Conservation (phyloP, 2,113 vertebrate species). For the Ictalurus furcatus region DNA sequence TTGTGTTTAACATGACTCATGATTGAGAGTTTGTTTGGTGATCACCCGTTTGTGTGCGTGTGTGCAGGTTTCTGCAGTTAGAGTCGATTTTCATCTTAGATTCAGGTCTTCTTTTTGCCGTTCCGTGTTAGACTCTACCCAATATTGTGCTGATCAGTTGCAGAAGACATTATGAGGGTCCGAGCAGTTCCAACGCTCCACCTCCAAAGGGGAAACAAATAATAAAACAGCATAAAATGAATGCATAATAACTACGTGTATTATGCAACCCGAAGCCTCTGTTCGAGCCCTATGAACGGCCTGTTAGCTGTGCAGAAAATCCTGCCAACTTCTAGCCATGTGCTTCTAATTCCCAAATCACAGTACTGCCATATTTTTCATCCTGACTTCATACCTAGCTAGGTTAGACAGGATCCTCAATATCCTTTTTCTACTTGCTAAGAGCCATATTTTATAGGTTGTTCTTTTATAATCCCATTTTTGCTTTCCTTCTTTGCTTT, state of each 20-base stretch:
- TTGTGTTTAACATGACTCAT: constrained; percentile 13
- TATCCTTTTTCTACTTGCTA: constrained; percentile 75
- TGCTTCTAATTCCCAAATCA: constrained; percentile 57
- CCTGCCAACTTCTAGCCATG: constrained; percentile 47
- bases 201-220: neutral
- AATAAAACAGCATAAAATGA: neutral
- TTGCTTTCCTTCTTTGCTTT: constrained; percentile 51
- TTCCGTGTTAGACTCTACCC: constrained; percentile 27
- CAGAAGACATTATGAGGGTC: constrained; percentile 7
- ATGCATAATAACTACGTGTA: neutral
- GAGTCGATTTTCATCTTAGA: constrained; percentile 19
- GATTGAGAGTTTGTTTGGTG: neutral
- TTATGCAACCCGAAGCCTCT: constrained; percentile 5
- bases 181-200: neutral
- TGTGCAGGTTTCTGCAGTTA: neutral
- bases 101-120: constrained; percentile 11
- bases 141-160: constrained; percentile 9
- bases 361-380: constrained; percentile 72
- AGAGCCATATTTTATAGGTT: constrained; percentile 81
- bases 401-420: constrained; percentile 58
- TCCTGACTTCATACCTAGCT: constrained; percentile 60
- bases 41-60: neutral
- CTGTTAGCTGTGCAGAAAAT: constrained; percentile 27
- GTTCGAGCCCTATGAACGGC: constrained; percentile 27
- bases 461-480: constrained; percentile 71